These are phyloP conservation scores for Balearica regulorum DNA, from an alignment of 2,797 vertebrate species.

Conservation along the genomic window DNA sequence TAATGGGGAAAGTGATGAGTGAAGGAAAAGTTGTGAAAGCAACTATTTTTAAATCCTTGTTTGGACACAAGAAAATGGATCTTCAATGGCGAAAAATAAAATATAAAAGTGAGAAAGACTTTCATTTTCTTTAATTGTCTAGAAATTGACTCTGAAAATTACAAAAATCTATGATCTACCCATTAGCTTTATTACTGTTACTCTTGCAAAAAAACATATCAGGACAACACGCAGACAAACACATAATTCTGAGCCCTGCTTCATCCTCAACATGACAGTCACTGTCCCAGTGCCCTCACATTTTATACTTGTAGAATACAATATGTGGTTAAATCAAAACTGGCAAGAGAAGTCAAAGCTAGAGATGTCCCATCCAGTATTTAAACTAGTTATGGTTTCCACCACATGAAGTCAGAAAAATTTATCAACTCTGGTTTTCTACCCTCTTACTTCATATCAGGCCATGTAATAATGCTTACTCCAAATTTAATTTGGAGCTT, in stretches of 20 bases:
- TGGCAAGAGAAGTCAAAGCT: neutral
- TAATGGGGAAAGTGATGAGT: neutral
- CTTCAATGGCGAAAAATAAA: neutral
- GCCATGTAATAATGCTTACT: neutral
- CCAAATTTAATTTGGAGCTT: neutral
- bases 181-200: neutral
- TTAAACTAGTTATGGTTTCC: neutral
- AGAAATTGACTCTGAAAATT: neutral
- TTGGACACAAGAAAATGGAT: neutral
- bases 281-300: neutral
- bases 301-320: neutral
- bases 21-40: neutral
- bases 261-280: neutral
- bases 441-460: neutral
- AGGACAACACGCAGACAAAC: neutral
- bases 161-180: neutral
- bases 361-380: neutral
- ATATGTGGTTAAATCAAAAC: neutral
- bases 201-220: neutral
- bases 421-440: neutral
- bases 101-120: neutral
- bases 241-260: neutral
- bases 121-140: neutral
- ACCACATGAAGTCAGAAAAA: neutral
- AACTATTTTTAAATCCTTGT: neutral